Conservation (phyloP, 92 coral and sea anemone species). For the Palythoa grandiflora region DNA sequence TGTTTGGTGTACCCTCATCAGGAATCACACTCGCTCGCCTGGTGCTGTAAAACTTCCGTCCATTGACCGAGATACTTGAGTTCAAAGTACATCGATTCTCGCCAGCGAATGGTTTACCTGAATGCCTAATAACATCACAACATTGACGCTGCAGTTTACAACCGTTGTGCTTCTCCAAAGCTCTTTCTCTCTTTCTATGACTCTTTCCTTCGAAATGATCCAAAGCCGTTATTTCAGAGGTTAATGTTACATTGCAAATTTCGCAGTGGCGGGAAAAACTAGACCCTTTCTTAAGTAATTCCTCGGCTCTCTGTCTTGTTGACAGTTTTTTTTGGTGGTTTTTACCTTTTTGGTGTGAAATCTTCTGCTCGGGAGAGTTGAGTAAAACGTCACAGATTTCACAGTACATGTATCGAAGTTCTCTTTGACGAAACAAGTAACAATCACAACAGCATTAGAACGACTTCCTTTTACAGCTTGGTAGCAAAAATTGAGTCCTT, state of each 20-base stretch:
- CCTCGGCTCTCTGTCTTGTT: conserved; percentile 58
- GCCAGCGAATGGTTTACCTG: background rate
- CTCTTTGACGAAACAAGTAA: background rate
- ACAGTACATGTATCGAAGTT: conserved; percentile 55
- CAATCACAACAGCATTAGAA: background rate
- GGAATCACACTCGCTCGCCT: conserved; percentile 19
- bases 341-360: conserved; percentile 64
- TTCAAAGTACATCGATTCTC: conserved; percentile 35
- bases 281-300: conserved; percentile 53
- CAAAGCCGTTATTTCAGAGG: conserved; percentile 64
- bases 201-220: conserved; percentile 71
- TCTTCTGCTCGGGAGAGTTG: conserved; percentile 61
- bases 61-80: conserved; percentile 44
- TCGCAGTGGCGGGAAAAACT: conserved; percentile 62
- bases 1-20: background rate
- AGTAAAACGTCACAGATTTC: conserved; percentile 61
- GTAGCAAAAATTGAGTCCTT: background rate
- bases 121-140: background rate
- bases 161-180: conserved; percentile 56
- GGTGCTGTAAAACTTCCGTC: conserved; percentile 17
- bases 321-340: conserved; percentile 57
- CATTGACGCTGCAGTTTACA: background rate
- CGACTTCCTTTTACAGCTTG: background rate
- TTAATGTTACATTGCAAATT: conserved; percentile 65
- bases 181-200: conserved; percentile 57